phyloP scores from a whole-genome alignment of 2,888 invertebrate genomes.

The Conchocele bisecta region DNA sequence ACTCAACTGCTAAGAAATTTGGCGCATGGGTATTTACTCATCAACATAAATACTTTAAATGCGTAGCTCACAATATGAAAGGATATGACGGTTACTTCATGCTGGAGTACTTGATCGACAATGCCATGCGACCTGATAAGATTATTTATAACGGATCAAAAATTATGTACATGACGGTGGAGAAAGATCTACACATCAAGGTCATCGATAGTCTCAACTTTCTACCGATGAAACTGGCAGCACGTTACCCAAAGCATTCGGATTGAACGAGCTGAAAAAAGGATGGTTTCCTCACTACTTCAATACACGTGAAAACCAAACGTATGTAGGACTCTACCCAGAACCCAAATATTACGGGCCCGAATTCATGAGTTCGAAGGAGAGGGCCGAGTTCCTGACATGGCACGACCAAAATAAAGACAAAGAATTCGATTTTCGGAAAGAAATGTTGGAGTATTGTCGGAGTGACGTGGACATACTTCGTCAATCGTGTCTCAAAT shows the following conservation, averaged over 20 bases:
- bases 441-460: conserved; percentile 49
- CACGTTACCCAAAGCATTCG: conserved; percentile 44
- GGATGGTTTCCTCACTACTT: conserved; percentile 61
- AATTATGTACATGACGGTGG: conserved; percentile 42
- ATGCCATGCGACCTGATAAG: conserved; percentile 28
- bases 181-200: conserved; percentile 37
- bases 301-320: conserved; percentile 40
- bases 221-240: conserved; percentile 48
- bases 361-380: conserved; percentile 30
- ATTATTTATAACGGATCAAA: conserved; percentile 39
- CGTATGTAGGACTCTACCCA: conserved; percentile 53
- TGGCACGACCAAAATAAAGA: conserved; percentile 30
- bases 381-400: conserved; percentile 7
- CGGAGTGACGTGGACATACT: conserved; percentile 31
- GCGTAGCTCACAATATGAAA: conserved; percentile 46
- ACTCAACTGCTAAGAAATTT: conserved; percentile 28
- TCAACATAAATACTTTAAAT: conserved; percentile 31
- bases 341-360: conserved; percentile 31
- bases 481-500: conserved; percentile 38
- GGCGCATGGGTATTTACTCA: conserved; percentile 41
- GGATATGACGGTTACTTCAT: conserved; percentile 47
- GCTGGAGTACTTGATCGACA: conserved; percentile 42
- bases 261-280: conserved; percentile 40
- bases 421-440: conserved; percentile 22
- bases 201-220: conserved; percentile 57